These are phyloP conservation scores for Griposia aprilina DNA, from an alignment of 2,888 invertebrate genomes.

Conservation along the genomic window DNA sequence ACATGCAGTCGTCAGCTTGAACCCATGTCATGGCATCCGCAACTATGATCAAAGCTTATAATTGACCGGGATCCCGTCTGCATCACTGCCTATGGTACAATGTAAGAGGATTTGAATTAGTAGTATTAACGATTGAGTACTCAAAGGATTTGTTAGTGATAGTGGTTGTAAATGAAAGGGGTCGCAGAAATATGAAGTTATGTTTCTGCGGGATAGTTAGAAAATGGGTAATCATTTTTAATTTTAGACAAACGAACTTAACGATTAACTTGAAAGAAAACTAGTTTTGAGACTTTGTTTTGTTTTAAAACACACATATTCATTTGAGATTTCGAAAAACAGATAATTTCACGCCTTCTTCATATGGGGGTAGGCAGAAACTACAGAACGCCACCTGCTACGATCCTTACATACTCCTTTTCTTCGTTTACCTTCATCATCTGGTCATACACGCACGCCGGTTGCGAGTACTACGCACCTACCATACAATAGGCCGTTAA, in stretches of 20 bases:
- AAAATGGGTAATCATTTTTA: neutral
- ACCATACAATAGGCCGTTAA: neutral
- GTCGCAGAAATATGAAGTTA: constrained; percentile 19
- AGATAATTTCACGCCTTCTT: too few relatives aligned
- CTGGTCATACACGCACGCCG: too few relatives aligned
- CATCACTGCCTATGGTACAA: constrained; percentile 65
- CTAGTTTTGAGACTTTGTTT: neutral
- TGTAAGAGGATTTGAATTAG: constrained; percentile 64
- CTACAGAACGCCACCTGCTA: too few relatives aligned
- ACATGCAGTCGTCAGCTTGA: constrained; percentile 50
- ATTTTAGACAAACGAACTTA: neutral
- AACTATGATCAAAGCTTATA: constrained; percentile 74
- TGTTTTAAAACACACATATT: neutral
- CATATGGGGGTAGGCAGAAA: too few relatives aligned
- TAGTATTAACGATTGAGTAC: constrained; percentile 66
- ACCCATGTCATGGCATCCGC: constrained; percentile 72
- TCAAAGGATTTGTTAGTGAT: constrained; percentile 65
- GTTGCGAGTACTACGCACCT: too few relatives aligned
- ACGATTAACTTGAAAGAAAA: neutral
- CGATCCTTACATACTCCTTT: too few relatives aligned
- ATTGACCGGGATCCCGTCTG: constrained; percentile 71
- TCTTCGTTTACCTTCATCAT: too few relatives aligned
- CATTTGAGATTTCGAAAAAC: neutral
- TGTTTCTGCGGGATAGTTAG: neutral
- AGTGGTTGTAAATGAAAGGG: constrained; percentile 44